Conservation (phyloP, 2,888 invertebrate species). For the Cynaeus angustus region DNA sequence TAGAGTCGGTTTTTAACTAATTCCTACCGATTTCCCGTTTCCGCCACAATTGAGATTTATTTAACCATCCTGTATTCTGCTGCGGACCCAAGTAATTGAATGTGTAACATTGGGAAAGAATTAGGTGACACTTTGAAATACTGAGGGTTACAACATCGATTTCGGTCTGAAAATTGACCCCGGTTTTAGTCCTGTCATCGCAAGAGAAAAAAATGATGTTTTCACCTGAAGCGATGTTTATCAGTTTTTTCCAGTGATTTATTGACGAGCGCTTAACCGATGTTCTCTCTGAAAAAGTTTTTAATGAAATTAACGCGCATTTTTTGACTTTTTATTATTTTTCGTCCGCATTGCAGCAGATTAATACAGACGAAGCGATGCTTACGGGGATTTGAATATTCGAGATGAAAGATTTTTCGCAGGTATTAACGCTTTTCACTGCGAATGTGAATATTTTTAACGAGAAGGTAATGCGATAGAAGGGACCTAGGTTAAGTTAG, state of each 20-base stretch:
- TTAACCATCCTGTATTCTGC: neutral
- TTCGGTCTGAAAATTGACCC: conserved; percentile 7
- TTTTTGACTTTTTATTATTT: conserved; percentile 1
- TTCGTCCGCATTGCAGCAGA: conserved; percentile 23
- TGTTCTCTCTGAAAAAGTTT: neutral
- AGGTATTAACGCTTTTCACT: neutral
- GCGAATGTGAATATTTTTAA: too few relatives aligned
- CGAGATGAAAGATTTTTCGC: neutral
- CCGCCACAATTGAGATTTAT: conserved; percentile 19
- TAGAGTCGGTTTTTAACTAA: neutral
- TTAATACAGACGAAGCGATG: conserved; percentile 10
- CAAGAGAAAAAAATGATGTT: neutral
- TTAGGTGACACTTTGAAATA: conserved; percentile 32
- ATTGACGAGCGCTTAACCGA: too few relatives aligned
- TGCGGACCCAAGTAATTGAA: conserved; percentile 18
- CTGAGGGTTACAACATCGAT: conserved; percentile 9
- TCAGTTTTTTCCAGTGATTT: conserved; percentile 2
- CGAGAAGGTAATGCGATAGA: too few relatives aligned
- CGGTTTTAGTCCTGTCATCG: conserved; percentile 10
- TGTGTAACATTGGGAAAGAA: conserved; percentile 21
- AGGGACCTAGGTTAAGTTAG: too few relatives aligned
- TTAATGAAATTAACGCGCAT: conserved; percentile 8
- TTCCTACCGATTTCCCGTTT: neutral
- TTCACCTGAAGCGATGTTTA: conserved; percentile 8
- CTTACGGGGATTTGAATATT: conserved; percentile 21